A percentile compares a stretch with the other conserved stretches of the same genome.
These are phyloP conservation scores for Aptenodytes forsteri DNA, from an alignment of 2,113 vertebrate species.

Conservation along the genomic window DNA sequence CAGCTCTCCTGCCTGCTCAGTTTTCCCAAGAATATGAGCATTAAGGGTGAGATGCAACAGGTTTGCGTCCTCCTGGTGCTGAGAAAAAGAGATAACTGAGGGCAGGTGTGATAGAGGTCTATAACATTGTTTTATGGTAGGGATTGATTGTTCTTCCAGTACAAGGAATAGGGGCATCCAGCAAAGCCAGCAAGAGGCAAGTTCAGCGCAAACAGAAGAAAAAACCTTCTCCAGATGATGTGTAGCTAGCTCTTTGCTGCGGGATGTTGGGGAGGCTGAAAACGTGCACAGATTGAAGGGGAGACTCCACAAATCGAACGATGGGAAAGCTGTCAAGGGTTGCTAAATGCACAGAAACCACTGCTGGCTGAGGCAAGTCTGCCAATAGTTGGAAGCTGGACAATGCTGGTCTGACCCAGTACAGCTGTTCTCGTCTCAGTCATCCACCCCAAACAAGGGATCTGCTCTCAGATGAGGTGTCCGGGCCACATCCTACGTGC, in stretches of 20 bases:
- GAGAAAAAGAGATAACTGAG: neutral
- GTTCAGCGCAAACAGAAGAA: neutral
- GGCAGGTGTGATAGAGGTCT: neutral
- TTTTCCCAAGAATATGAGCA: neutral
- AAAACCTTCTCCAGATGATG: neutral
- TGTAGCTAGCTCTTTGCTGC: neutral
- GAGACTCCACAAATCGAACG: accelerated
- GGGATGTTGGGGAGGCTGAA: neutral
- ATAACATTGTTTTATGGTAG: neutral
- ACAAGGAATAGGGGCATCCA: neutral
- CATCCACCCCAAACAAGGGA: neutral
- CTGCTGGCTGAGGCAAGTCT: neutral
- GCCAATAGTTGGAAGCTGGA: neutral
- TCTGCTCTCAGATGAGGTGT: neutral
- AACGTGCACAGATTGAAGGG: neutral
- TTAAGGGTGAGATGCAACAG: neutral
- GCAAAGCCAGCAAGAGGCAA: neutral
- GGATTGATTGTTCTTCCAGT: neutral
- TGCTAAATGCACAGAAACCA: neutral
- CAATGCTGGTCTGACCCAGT: neutral
- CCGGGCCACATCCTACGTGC: neutral
- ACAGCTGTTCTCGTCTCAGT: neutral
- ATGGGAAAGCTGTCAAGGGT: neutral
- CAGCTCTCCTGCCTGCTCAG: neutral
- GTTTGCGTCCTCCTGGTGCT: neutral